A percentile compares a stretch with the other conserved stretches of the same genome.
Conservation (phyloP, 1,140 invertebrate species). For the Drosophila arawakana region DNA sequence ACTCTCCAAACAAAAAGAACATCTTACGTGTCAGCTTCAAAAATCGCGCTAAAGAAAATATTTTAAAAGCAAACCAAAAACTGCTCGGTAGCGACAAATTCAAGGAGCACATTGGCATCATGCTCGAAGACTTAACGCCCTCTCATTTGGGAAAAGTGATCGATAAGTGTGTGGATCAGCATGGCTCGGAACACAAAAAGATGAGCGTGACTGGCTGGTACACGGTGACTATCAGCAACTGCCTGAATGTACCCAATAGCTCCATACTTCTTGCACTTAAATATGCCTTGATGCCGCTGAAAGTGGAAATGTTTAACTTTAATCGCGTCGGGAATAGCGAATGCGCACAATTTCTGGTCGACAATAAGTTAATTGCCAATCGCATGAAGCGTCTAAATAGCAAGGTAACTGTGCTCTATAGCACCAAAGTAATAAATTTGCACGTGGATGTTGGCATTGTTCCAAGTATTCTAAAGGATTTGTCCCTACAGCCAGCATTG, state of each 20-base stretch:
- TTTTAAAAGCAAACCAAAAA: constrained; percentile 4
- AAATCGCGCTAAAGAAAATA: not conserved
- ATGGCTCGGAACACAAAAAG: not conserved
- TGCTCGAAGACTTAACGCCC: constrained; percentile 23
- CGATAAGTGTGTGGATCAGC: constrained; percentile 11
- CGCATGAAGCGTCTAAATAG: constrained; percentile 37
- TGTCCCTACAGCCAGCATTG: not conserved
- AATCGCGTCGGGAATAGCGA: constrained; percentile 19
- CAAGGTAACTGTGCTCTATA: constrained; percentile 22
- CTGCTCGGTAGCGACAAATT: constrained; percentile 1
- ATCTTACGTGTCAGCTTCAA: not conserved
- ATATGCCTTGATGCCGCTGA: constrained; percentile 41
- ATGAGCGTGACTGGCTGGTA: constrained; percentile 41
- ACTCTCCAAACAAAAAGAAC: not conserved
- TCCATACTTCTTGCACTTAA: constrained; percentile 40
- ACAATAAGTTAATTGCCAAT: constrained; percentile 48
- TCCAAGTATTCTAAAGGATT: not conserved
- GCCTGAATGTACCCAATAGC: constrained; percentile 17
- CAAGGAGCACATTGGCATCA: constrained; percentile 9
- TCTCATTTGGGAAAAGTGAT: constrained; percentile 1
- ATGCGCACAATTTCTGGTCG: constrained; percentile 34
- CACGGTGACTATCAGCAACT: constrained; percentile 42
- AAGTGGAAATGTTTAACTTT: constrained; percentile 41
- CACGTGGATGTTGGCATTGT: constrained; percentile 29
- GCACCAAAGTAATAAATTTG: constrained; percentile 12